A percentile compares a stretch with the other conserved stretches of the same genome.
These are phyloP conservation scores for Gavialis gangeticus DNA, from an alignment of 2,113 vertebrate genomes.

Conservation along the genomic window DNA sequence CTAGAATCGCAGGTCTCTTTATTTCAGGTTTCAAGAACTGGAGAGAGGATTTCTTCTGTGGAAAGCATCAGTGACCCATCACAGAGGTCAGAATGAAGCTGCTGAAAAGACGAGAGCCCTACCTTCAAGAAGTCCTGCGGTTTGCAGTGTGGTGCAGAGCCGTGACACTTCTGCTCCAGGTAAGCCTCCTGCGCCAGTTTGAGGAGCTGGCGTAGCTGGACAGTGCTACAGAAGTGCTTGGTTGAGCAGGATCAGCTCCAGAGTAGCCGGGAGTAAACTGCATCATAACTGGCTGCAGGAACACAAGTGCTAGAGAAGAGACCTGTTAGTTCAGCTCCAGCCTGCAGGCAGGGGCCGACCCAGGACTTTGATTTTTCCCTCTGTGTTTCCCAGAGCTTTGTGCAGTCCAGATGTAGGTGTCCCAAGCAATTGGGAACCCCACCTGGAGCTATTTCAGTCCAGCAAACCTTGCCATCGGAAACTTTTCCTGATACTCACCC, in stretches of 20 bases:
- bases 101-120: slow-evolving; percentile 61
- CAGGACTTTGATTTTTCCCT: background rate
- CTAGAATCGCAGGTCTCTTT: background rate
- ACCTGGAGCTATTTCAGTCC: background rate
- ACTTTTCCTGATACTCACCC: background rate
- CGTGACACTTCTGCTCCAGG: slow-evolving; percentile 90
- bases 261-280: background rate
- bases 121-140: slow-evolving; percentile 77
- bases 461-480: accelerated
- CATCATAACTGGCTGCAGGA: accelerated
- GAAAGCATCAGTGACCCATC: background rate
- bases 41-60: background rate
- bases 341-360: background rate
- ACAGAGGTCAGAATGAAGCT: slow-evolving; percentile 40
- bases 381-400: background rate
- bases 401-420: background rate
- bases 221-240: background rate
- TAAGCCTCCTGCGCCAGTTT: slow-evolving; percentile 57
- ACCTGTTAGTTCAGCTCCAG: background rate
- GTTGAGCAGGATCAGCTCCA: background rate
- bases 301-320: background rate
- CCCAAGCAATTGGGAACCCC: accelerated
- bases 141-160: slow-evolving; percentile 86
- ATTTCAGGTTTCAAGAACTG: slow-evolving; percentile 35
- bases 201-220: background rate